These are phyloP conservation scores for Callospermophilus lateralis DNA, from an alignment of 2,113 vertebrate species.

Conservation along the genomic window DNA sequence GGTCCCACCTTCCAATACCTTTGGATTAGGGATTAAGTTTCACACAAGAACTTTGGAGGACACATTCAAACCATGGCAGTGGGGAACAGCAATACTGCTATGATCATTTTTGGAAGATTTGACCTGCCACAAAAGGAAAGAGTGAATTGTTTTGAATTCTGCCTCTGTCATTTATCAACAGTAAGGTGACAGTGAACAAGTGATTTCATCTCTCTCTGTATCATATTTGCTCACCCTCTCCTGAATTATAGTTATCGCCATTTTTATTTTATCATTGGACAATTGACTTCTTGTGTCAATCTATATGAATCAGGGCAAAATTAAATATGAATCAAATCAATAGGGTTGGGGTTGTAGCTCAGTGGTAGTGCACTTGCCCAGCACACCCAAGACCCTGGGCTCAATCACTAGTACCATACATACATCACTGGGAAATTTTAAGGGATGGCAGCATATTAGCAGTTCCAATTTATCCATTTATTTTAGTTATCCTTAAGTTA, in stretches of 20 bases:
- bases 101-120: not conserved
- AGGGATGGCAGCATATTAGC: not conserved
- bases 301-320: not conserved
- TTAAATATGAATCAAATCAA: not conserved
- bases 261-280: not conserved
- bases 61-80: too few relatives aligned
- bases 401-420: not conserved
- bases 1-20: not conserved
- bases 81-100: not conserved
- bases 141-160: not conserved
- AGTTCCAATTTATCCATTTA: not conserved
- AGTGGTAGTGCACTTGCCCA: not conserved
- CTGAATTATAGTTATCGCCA: not conserved
- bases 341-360: not conserved
- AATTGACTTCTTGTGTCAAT: not conserved
- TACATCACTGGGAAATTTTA: not conserved
- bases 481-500: conserved; percentile 20
- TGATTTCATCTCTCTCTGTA: not conserved
- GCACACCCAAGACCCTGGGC: not conserved
- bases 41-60: not conserved
- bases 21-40: not conserved
- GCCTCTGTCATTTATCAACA: not conserved
- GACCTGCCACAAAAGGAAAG: not conserved
- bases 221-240: not conserved
- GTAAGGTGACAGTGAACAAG: not conserved